Conservation (phyloP, 2,888 invertebrate species). For the Allacma fusca region DNA sequence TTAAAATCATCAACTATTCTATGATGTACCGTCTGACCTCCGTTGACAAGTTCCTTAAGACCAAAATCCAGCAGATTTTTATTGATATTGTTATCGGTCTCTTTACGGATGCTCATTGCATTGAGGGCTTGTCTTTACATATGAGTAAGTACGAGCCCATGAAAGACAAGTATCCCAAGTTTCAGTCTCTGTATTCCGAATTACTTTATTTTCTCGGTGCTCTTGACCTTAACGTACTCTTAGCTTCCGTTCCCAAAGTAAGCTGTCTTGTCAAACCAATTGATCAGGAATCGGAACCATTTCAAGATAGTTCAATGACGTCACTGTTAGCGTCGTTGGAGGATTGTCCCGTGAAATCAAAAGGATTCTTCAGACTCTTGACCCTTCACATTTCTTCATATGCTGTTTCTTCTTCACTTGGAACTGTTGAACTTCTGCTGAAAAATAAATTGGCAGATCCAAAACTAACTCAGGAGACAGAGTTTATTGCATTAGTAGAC, state of each 20-base stretch:
- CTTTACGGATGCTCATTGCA: too few relatives aligned
- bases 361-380: conserved; percentile 15
- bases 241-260: background rate
- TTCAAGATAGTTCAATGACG: background rate
- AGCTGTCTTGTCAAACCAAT: background rate
- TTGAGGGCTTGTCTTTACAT: too few relatives aligned
- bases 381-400: background rate
- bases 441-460: background rate
- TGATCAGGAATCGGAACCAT: background rate
- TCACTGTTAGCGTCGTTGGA: background rate
- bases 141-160: too few relatives aligned
- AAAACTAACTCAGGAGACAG: background rate
- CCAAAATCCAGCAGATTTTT: conserved; percentile 41
- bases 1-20: conserved; percentile 19
- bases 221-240: background rate
- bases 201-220: background rate
- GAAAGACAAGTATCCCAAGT: background rate
- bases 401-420: background rate
- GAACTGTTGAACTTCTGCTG: background rate
- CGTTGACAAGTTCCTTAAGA: conserved; percentile 43
- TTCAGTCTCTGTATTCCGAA: background rate
- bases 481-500: background rate
- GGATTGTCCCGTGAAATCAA: conserved; percentile 1
- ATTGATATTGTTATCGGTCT: conserved; percentile 19
- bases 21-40: conserved; percentile 21